Percentiles rank a stretch among this genome's conserved stretches.
Evolutionary conservation across 2,888 invertebrate species (phyloP).

Genomic region (Diabrotica balteata): DNA sequence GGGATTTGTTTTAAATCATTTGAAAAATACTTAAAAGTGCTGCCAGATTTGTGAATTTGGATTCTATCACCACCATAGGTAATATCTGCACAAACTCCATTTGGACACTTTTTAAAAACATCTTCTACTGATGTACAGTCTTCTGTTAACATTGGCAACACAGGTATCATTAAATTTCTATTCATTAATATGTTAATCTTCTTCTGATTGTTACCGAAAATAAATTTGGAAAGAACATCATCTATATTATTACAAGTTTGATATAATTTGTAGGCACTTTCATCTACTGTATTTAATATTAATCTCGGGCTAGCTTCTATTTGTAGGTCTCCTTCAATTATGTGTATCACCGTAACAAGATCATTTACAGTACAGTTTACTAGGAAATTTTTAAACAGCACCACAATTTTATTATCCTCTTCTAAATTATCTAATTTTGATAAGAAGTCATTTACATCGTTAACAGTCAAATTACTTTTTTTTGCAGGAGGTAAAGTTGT

Average conservation of each 20-base stretch:
- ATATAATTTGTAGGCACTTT: constrained; percentile 87
- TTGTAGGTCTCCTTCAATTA: constrained; percentile 90
- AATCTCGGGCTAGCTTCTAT: constrained; percentile 94
- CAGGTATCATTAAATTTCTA: constrained; percentile 82
- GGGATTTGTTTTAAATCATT: constrained; percentile 84
- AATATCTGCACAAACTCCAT: constrained; percentile 91
- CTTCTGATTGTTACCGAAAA: constrained; percentile 18
- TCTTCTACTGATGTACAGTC: constrained; percentile 90
- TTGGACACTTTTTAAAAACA: constrained; percentile 90
- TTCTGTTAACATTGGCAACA: constrained; percentile 93
- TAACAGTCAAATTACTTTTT: constrained; percentile 75
- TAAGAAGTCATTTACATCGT: constrained; percentile 80
- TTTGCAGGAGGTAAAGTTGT: constrained; percentile 65
- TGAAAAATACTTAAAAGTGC: constrained; percentile 87
- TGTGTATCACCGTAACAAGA: constrained; percentile 80
- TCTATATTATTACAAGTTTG: constrained; percentile 83
- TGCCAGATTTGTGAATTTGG: constrained; percentile 88
- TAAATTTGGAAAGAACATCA: constrained; percentile 63
- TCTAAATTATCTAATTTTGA: constrained; percentile 77
- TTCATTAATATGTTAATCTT: constrained; percentile 27
- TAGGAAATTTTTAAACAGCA: constrained; percentile 76
- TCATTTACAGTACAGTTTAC: constrained; percentile 82
- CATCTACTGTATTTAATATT: constrained; percentile 86
- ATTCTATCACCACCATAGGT: constrained; percentile 97
- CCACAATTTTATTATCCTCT: constrained; percentile 86